phyloP scores from a whole-genome alignment of 2,888 invertebrate species.

The Chelonus formosanus region DNA sequence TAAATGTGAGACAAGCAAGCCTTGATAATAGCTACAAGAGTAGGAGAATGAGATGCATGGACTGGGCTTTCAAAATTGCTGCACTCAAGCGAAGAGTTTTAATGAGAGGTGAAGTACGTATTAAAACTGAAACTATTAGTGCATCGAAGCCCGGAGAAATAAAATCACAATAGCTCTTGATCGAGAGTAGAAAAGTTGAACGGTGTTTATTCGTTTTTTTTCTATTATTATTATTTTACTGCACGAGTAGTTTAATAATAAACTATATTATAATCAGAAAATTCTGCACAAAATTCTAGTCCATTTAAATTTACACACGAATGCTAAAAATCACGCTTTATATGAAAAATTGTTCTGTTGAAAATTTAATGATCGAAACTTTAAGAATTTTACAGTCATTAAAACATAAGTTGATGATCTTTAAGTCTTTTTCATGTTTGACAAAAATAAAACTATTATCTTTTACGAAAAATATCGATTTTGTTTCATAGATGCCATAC shows the following conservation, averaged over 20 bases:
- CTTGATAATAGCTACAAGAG: slow-evolving; percentile 27
- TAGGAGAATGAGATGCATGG: slow-evolving; percentile 25
- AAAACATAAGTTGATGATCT: too few species aligned
- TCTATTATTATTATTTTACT: not conserved
- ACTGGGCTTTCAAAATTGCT: slow-evolving; percentile 32
- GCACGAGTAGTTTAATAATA: not conserved
- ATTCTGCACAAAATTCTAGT: too few species aligned
- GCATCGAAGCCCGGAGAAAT: slow-evolving; percentile 25
- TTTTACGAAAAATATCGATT: too few species aligned
- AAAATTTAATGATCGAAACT: too few species aligned
- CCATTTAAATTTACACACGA: too few species aligned
- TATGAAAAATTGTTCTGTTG: too few species aligned
- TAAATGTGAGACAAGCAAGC: slow-evolving; percentile 26
- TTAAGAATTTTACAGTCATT: too few species aligned
- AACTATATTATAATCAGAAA: not conserved
- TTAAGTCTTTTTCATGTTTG: too few species aligned
- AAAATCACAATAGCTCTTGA: slow-evolving; percentile 34
- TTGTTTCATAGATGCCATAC: too few species aligned
- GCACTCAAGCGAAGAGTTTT: slow-evolving; percentile 45
- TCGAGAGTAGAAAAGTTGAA: slow-evolving; percentile 17
- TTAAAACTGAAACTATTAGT: slow-evolving; percentile 35
- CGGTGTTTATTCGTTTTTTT: not conserved
- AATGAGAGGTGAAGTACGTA: slow-evolving; percentile 40
- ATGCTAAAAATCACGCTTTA: too few species aligned
- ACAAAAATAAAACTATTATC: too few species aligned